Evolutionary conservation across 2,888 invertebrate species (phyloP).

Genomic region (Arrhopalites spinosus): DNA sequence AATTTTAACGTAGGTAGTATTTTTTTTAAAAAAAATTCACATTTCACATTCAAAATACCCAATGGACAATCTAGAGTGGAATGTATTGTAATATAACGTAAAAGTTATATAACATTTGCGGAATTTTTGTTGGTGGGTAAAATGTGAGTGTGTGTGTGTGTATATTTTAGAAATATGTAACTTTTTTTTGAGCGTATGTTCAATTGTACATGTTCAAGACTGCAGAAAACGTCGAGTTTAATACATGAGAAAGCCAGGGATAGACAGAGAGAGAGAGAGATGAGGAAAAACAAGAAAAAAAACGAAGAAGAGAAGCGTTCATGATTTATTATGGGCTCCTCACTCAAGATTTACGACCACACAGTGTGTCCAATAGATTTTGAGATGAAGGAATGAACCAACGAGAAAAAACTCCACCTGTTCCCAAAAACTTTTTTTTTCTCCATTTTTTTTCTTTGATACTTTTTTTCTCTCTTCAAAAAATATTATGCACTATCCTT

Average conservation of each 20-base stretch:
- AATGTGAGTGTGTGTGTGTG: neutral
- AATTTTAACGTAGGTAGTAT: too few relatives aligned
- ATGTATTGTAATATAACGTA: too few relatives aligned
- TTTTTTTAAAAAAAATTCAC: too few relatives aligned
- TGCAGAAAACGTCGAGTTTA: too few relatives aligned
- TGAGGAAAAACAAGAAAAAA: constrained; percentile 11
- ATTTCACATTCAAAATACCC: too few relatives aligned
- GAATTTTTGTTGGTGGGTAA: too few relatives aligned
- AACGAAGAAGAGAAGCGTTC: constrained; percentile 26
- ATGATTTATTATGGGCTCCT: constrained; percentile 54
- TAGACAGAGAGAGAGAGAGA: neutral
- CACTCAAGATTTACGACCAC: constrained; percentile 56
- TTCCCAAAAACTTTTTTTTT: constrained; percentile 37
- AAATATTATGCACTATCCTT: constrained; percentile 23
- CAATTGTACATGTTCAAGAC: neutral
- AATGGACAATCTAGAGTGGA: too few relatives aligned
- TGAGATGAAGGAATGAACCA: constrained; percentile 26
- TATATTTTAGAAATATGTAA: too few relatives aligned
- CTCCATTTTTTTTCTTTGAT: neutral
- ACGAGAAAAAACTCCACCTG: constrained; percentile 47
- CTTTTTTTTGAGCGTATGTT: neutral
- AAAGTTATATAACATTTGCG: too few relatives aligned
- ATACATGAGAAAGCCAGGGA: too few relatives aligned
- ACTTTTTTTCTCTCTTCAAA: neutral
- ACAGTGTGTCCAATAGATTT: constrained; percentile 53